phyloP scores from a whole-genome alignment of 92 coral and sea anemone genomes.

The Palythoa caribaeorum region DNA sequence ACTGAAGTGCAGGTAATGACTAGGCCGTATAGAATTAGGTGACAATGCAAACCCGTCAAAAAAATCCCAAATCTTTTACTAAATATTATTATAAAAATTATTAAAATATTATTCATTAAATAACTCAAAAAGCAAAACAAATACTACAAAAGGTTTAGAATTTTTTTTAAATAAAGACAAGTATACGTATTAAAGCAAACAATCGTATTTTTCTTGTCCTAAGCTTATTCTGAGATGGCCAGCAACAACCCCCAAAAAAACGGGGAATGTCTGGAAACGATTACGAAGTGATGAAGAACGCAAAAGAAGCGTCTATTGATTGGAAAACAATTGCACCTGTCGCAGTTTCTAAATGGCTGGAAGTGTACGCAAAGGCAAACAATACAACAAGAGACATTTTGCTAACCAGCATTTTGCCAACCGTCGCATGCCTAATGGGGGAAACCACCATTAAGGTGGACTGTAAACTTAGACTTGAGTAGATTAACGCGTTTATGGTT shows the following conservation, averaged over 20 bases:
- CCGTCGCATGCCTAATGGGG: slow-evolving; percentile 62
- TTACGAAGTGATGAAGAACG: background rate
- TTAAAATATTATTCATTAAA: too few relatives aligned
- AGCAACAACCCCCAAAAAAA: background rate
- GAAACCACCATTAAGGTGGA: slow-evolving; percentile 38
- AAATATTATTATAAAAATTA: too few relatives aligned
- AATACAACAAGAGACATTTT: slow-evolving; percentile 57
- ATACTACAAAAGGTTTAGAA: too few relatives aligned
- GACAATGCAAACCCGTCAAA: too few relatives aligned
- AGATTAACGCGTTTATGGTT: slow-evolving; percentile 32
- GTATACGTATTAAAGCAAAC: too few relatives aligned
- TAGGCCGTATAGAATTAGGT: too few relatives aligned
- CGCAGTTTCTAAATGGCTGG: slow-evolving; percentile 33
- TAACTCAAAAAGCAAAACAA: too few relatives aligned
- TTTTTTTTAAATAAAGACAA: too few relatives aligned
- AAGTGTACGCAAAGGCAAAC: slow-evolving; percentile 51
- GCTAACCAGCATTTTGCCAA: slow-evolving; percentile 59
- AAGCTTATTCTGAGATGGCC: too few relatives aligned
- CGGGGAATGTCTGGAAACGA: background rate
- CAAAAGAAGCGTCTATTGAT: background rate
- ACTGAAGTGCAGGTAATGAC: too few relatives aligned
- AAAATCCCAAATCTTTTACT: too few relatives aligned
- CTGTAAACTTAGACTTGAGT: slow-evolving; percentile 21
- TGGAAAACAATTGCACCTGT: background rate
- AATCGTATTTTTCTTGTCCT: too few relatives aligned